phyloP scores from a whole-genome alignment of 2,797 vertebrate species.

The Geotrypetes seraphini region DNA sequence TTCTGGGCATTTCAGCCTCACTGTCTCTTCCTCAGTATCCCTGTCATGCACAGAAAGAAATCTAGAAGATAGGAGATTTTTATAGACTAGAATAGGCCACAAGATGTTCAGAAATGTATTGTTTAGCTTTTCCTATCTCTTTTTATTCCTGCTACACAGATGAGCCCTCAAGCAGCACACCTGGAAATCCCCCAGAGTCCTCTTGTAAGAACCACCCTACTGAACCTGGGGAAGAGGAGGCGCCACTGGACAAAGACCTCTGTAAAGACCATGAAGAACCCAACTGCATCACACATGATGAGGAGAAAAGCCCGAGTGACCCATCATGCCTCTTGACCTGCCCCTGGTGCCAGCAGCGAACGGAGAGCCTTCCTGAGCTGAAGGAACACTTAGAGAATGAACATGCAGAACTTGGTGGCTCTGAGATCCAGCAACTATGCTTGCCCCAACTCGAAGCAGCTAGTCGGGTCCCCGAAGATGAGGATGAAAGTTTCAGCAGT shows the following conservation, averaged over 20 bases:
- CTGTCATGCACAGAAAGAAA: no score
- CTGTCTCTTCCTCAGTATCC: no score
- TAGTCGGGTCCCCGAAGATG: background rate
- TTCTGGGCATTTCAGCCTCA: no score
- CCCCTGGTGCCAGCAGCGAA: background rate
- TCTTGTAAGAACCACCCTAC: constrained; percentile 1
- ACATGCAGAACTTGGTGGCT: constrained; percentile 6
- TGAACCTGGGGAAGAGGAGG: background rate
- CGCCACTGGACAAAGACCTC: background rate
- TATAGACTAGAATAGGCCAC: no score
- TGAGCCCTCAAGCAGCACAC: background rate
- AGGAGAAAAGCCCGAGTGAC: no score
- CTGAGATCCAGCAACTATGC: constrained; percentile 5
- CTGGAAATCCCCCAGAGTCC: constrained; percentile 4
- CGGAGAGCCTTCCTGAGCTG: constrained; percentile 2
- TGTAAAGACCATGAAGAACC: background rate
- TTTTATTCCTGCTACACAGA: background rate
- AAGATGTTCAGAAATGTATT: no score
- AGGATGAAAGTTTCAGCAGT: constrained; percentile 31
- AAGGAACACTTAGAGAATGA: constrained; percentile 6
- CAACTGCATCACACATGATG: no score
- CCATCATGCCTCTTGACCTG: no score
- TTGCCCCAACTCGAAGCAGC: background rate
- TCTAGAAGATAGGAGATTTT: no score
- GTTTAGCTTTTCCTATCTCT: no score